Conservation (phyloP, 35 echinoderm and acorn worm species). For the Anneissia japonica region DNA sequence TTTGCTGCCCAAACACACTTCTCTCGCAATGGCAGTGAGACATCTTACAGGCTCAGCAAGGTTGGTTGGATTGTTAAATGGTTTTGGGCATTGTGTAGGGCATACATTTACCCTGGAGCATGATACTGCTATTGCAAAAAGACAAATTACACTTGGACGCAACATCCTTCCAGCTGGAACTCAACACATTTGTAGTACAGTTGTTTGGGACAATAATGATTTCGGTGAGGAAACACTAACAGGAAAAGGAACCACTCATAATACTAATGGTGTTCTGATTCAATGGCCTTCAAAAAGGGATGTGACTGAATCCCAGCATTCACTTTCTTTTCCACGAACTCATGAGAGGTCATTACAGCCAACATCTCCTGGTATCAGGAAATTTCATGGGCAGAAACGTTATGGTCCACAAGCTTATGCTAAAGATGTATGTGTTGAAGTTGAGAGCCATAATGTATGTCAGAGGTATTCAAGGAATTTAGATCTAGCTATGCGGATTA, state of each 20-base stretch:
- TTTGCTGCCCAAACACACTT: conserved; percentile 50
- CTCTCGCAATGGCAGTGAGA: conserved; percentile 56
- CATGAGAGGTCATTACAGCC: conserved; percentile 17
- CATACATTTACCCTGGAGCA: conserved; percentile 42
- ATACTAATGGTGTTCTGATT: conserved; percentile 50
- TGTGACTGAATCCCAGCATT: background rate
- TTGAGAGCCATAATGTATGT: background rate
- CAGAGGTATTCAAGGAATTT: background rate
- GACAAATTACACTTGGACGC: conserved; percentile 17
- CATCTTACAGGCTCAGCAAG: conserved; percentile 53
- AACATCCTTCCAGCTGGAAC: conserved; percentile 20
- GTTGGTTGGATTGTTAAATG: conserved; percentile 61
- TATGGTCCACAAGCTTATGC: background rate
- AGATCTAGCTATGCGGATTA: background rate
- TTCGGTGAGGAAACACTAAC: conserved; percentile 56
- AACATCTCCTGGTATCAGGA: background rate
- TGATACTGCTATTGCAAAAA: conserved; percentile 59
- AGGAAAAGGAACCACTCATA: conserved; percentile 45
- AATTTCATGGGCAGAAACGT: conserved; percentile 32
- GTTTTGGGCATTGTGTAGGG: conserved; percentile 47
- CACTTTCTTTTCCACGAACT: background rate
- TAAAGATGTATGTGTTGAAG: background rate
- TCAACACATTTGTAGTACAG: conserved; percentile 29
- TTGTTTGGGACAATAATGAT: conserved; percentile 77
- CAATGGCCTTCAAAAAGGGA: background rate